These are phyloP conservation scores for Sander vitreus DNA, from an alignment of 2,113 vertebrate species.

Conservation along the genomic window DNA sequence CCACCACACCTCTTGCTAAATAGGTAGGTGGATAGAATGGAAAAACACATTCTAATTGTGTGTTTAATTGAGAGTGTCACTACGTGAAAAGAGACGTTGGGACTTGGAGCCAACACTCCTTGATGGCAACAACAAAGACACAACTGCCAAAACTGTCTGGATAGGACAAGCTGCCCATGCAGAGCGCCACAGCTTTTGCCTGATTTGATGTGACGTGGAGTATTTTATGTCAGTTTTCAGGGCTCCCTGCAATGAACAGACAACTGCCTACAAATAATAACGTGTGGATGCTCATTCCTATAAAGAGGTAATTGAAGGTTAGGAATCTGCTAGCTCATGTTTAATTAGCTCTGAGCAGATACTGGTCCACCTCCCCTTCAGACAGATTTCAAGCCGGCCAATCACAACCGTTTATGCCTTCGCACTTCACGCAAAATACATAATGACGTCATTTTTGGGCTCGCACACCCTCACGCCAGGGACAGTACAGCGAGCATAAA, in stretches of 20 bases:
- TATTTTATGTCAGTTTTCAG: neutral
- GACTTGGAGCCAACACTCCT: neutral
- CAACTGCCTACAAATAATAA: neutral
- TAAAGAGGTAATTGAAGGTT: neutral
- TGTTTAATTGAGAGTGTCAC: neutral
- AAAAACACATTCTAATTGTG: conserved; percentile 3
- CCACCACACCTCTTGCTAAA: neutral
- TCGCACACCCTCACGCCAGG: too few relatives aligned
- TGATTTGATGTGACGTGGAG: neutral
- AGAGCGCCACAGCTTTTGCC: too few relatives aligned
- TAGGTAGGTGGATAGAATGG: neutral
- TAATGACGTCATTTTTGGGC: too few relatives aligned
- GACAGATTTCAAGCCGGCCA: too few relatives aligned
- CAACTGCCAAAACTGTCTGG: neutral
- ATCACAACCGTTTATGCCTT: too few relatives aligned
- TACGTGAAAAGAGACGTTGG: neutral
- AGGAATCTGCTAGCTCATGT: too few relatives aligned
- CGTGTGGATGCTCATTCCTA: neutral
- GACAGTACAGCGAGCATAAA: too few relatives aligned
- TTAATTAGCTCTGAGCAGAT: too few relatives aligned
- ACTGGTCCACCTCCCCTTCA: too few relatives aligned
- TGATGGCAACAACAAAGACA: conserved; percentile 10
- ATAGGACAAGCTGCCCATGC: neutral
- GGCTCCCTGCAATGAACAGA: neutral
- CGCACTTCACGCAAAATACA: too few relatives aligned